These are phyloP conservation scores for Rhynchonycteris naso DNA, from an alignment of 2,797 vertebrate species.

Conservation along the genomic window DNA sequence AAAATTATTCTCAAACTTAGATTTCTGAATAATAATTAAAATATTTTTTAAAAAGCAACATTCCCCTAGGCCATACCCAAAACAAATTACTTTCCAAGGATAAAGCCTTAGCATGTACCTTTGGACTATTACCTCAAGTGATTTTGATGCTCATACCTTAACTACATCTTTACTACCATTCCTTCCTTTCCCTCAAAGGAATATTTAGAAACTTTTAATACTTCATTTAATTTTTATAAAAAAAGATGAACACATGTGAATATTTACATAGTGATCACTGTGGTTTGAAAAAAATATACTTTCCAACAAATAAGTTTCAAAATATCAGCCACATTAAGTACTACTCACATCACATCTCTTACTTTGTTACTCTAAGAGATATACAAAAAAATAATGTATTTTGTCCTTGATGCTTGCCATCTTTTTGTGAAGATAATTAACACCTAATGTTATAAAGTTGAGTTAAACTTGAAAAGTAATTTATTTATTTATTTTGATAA, in stretches of 20 bases:
- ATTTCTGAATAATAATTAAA: not conserved
- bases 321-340: not conserved
- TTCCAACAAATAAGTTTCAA: not conserved
- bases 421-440: not conserved
- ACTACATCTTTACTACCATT: not conserved
- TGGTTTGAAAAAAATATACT: not conserved
- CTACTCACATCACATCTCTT: not conserved
- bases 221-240: not conserved
- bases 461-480: not conserved
- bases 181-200: not conserved
- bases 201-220: not conserved
- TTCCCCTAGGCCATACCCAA: not conserved
- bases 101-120: fast-evolving
- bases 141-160: not conserved
- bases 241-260: not conserved
- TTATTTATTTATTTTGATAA: not conserved
- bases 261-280: not conserved
- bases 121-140: not conserved
- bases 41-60: not conserved
- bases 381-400: not conserved
- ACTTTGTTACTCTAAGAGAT: not conserved
- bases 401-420: not conserved
- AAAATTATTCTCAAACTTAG: not conserved
- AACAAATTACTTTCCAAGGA: not conserved
- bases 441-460: not conserved